A percentile compares a stretch with the other conserved stretches of the same genome.
phyloP scores from a whole-genome alignment of 2,113 vertebrate species.

The Elachura formosa region DNA sequence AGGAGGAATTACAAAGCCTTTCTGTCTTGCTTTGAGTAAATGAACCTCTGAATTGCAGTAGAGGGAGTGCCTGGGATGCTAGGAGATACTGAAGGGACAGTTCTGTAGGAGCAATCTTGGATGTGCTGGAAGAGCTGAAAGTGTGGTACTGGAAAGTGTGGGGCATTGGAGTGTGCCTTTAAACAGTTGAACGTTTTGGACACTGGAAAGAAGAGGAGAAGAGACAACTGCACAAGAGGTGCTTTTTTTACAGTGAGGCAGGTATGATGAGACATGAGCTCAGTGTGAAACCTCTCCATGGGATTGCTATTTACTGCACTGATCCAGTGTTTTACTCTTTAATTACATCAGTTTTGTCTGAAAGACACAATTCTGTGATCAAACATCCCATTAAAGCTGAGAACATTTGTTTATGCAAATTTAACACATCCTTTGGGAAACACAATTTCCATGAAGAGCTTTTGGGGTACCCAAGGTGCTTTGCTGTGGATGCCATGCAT shows the following conservation, averaged over 20 bases:
- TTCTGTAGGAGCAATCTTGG: neutral
- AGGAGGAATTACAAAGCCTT: constrained; percentile 2
- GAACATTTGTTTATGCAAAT: neutral
- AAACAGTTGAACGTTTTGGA: neutral
- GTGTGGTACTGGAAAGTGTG: neutral
- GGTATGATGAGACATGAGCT: neutral
- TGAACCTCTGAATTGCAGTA: neutral
- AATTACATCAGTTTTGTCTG: neutral
- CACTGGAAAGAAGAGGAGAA: neutral
- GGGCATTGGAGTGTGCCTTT: fast-evolving
- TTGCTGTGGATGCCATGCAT: neutral
- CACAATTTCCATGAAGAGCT: neutral
- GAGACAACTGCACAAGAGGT: neutral
- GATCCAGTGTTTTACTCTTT: neutral
- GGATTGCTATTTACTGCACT: neutral
- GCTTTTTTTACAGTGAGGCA: neutral
- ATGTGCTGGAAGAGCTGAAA: neutral
- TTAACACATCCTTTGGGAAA: neutral
- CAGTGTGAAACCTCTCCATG: neutral
- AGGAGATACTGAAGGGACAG: neutral
- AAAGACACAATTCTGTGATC: neutral
- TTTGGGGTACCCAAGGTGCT: neutral
- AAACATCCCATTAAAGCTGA: neutral
- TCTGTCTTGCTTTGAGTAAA: neutral
- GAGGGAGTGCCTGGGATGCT: neutral